Percentiles rank a stretch among this genome's conserved stretches.
Evolutionary conservation across 2,113 vertebrate species (phyloP).

Genomic region (Apodemus sylvaticus): DNA sequence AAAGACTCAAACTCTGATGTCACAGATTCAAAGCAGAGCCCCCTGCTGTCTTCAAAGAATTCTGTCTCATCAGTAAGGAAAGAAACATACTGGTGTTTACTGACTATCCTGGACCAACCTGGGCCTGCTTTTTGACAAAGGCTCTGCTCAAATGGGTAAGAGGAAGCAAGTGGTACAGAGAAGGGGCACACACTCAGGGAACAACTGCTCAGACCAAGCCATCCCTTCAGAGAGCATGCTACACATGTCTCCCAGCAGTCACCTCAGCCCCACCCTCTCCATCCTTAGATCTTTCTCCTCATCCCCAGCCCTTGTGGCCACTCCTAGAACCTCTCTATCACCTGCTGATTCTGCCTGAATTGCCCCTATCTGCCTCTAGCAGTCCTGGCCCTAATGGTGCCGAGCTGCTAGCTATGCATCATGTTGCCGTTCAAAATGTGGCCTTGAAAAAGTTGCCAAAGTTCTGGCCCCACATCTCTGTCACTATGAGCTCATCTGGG

Average conservation of each 20-base stretch:
- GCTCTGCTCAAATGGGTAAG: not conserved
- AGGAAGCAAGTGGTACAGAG: not conserved
- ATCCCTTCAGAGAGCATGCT: not conserved
- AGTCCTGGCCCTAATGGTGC: not conserved
- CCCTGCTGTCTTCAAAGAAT: conserved; percentile 80
- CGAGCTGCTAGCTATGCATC: not conserved
- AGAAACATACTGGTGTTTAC: not conserved
- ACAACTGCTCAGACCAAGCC: not conserved
- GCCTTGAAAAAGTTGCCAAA: not conserved
- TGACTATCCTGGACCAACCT: no score
- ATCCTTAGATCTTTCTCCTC: not conserved
- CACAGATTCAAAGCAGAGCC: conserved; percentile 74
- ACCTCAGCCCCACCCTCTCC: not conserved
- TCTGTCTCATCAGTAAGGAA: conserved; percentile 66
- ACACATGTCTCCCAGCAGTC: not conserved
- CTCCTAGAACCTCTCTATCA: not conserved
- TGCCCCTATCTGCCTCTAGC: not conserved
- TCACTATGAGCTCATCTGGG: not conserved
- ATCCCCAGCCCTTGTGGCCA: not conserved
- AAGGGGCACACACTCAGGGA: not conserved
- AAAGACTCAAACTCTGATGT: conserved; percentile 79
- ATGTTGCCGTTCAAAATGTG: not conserved
- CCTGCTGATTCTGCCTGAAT: not conserved
- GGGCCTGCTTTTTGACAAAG: not conserved
- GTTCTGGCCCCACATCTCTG: not conserved